A percentile compares a stretch with the other conserved stretches of the same genome.
These are phyloP conservation scores for Ditylenchus weischeri DNA, from an alignment of 2,888 invertebrate genomes.

Conservation along the genomic window DNA sequence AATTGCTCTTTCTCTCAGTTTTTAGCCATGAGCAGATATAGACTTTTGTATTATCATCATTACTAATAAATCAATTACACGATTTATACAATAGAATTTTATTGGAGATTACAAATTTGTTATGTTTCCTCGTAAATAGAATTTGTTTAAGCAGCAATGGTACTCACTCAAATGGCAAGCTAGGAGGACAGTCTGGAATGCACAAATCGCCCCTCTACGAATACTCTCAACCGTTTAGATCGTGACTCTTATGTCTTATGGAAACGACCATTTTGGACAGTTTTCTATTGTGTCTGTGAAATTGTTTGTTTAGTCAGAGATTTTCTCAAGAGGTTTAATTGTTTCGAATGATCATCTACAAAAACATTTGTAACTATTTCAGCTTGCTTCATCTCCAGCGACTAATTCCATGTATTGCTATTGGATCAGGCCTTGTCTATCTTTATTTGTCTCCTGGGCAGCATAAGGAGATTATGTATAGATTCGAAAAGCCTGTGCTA, in stretches of 20 bases:
- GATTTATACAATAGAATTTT: too few relatives aligned
- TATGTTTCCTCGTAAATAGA: too few relatives aligned
- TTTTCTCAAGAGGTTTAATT: conserved; percentile 27
- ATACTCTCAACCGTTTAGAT: conserved; percentile 50
- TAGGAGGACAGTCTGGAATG: conserved; percentile 27
- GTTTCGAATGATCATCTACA: not conserved
- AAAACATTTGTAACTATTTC: not conserved
- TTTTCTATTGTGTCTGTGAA: conserved; percentile 61
- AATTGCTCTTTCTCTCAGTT: too few relatives aligned
- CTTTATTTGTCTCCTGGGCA: conserved; percentile 59
- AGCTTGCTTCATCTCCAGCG: conserved; percentile 18
- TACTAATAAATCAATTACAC: too few relatives aligned
- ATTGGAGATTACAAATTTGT: too few relatives aligned
- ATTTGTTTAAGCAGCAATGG: not conserved
- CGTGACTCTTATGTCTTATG: conserved; percentile 61
- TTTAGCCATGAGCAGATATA: too few relatives aligned
- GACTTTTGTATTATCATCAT: too few relatives aligned
- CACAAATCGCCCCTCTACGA: conserved; percentile 46
- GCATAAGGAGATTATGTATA: conserved; percentile 58
- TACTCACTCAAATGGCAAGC: conserved; percentile 1
- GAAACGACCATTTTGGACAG: conserved; percentile 59
- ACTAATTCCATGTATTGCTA: conserved; percentile 14
- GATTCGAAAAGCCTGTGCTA: conserved; percentile 61
- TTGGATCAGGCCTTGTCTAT: conserved; percentile 32
- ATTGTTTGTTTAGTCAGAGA: conserved; percentile 37